Conservation (phyloP, 2,797 vertebrate genomes). For the Cuculus canorus region DNA sequence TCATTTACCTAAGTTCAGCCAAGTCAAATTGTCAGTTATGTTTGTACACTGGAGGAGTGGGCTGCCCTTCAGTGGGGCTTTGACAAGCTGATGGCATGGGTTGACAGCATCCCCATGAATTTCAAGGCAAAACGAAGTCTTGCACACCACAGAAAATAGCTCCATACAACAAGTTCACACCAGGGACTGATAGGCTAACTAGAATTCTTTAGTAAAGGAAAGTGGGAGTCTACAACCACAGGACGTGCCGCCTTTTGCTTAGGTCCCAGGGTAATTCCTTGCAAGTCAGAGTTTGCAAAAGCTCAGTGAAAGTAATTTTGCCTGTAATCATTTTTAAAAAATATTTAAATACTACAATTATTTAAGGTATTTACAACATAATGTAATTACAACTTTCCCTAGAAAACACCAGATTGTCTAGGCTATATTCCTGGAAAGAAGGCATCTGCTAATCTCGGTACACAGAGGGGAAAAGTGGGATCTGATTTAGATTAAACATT, state of each 20-base stretch:
- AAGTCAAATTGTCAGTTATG: not conserved
- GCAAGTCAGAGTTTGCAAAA: not conserved
- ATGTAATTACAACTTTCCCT: slow-evolving; percentile 18
- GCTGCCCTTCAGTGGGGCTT: not conserved
- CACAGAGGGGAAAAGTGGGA: slow-evolving; percentile 18
- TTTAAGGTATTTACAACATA: slow-evolving; percentile 32
- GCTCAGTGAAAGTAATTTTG: not conserved
- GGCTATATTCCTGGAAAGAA: slow-evolving; percentile 48
- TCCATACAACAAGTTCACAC: not conserved
- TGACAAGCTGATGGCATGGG: not conserved
- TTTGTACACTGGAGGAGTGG: not conserved
- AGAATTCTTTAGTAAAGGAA: not conserved
- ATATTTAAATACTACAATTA: not conserved
- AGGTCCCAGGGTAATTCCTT: not conserved
- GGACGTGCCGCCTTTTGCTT: not conserved
- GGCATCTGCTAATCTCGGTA: slow-evolving; percentile 49
- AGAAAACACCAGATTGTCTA: slow-evolving; percentile 49
- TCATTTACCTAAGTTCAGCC: not conserved
- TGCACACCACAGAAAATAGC: not conserved
- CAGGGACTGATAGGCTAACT: not conserved
- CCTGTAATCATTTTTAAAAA: not conserved
- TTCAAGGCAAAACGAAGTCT: not conserved
- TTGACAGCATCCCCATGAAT: not conserved
- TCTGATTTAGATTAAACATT: slow-evolving; percentile 2
- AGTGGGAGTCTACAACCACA: not conserved